A percentile compares a stretch with the other conserved stretches of the same genome.
Evolutionary conservation across 2,888 invertebrate species (phyloP).

Genomic region (Trichogramma evanescens): DNA sequence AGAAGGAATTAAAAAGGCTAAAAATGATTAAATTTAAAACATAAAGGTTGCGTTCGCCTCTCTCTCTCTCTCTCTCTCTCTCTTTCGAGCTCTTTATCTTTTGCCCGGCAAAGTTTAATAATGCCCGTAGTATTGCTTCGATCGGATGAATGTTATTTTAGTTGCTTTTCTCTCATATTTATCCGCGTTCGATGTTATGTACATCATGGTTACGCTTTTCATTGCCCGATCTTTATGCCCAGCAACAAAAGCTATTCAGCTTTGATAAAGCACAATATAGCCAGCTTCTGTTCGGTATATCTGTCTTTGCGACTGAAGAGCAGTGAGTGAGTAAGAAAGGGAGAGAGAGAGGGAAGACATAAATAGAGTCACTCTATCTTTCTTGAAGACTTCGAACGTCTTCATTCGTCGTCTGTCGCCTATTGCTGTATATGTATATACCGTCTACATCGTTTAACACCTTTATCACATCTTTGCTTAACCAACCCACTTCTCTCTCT

Average conservation of each 20-base stretch:
- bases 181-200: too few species aligned
- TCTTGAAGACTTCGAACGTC: constrained; percentile 9
- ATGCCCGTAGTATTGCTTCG: too few species aligned
- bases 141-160: too few species aligned
- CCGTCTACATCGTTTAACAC: constrained; percentile 7
- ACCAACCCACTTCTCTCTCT: constrained; percentile 5
- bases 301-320: neutral
- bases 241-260: constrained; percentile 10
- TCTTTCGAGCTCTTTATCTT: too few species aligned
- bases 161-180: too few species aligned
- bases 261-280: constrained; percentile 9
- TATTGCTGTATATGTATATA: neutral
- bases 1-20: too few species aligned
- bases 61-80: too few species aligned
- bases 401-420: constrained; percentile 7
- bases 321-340: neutral
- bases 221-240: constrained; percentile 5
- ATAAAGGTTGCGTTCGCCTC: too few species aligned
- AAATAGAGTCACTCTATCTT: neutral
- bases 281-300: neutral
- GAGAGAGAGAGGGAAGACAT: too few species aligned
- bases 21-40: too few species aligned
- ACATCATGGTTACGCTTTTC: neutral
- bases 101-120: too few species aligned
- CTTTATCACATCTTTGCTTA: constrained; percentile 17